Evolutionary conservation across 2,797 vertebrate species (phyloP).

Genomic region (Muscicapa comitata): DNA sequence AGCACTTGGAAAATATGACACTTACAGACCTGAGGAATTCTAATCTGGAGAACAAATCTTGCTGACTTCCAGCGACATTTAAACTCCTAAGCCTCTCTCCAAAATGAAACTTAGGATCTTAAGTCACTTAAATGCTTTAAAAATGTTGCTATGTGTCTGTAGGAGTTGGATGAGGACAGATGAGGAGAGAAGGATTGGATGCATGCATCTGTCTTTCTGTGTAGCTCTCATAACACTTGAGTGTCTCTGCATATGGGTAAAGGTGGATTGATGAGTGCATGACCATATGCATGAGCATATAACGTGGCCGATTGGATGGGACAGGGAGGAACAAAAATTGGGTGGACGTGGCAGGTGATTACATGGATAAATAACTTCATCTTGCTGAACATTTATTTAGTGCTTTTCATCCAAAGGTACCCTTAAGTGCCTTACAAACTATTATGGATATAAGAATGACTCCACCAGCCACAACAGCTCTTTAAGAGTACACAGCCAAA

Average conservation of each 20-base stretch:
- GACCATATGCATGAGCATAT: slow-evolving; percentile 64
- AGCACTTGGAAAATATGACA: slow-evolving; percentile 46
- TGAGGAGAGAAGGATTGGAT: slow-evolving; percentile 50
- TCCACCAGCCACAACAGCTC: slow-evolving; percentile 58
- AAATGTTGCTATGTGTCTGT: slow-evolving; percentile 38
- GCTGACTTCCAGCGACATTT: slow-evolving; percentile 36
- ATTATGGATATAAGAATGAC: slow-evolving; percentile 66
- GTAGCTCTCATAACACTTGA: slow-evolving; percentile 59
- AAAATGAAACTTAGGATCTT: slow-evolving; percentile 56
- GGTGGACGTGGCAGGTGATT: slow-evolving; percentile 68
- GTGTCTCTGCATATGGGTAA: slow-evolving; percentile 62
- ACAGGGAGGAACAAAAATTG: slow-evolving; percentile 68
- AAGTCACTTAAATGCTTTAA: slow-evolving; percentile 62
- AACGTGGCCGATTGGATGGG: slow-evolving; percentile 64
- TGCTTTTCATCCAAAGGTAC: slow-evolving; percentile 66
- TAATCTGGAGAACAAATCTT: slow-evolving; percentile 35
- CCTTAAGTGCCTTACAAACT: slow-evolving; percentile 70
- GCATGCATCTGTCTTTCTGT: slow-evolving; percentile 59
- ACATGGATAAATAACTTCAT: slow-evolving; percentile 68
- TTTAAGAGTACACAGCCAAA: slow-evolving; percentile 64
- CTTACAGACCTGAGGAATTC: slow-evolving; percentile 4
- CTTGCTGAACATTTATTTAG: slow-evolving; percentile 63
- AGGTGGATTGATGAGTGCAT: slow-evolving; percentile 67
- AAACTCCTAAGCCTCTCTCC: slow-evolving; percentile 23
- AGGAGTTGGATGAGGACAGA: slow-evolving; percentile 49